phyloP scores from a whole-genome alignment of 2,888 invertebrate species.

The Ecliptopera silaceata region DNA sequence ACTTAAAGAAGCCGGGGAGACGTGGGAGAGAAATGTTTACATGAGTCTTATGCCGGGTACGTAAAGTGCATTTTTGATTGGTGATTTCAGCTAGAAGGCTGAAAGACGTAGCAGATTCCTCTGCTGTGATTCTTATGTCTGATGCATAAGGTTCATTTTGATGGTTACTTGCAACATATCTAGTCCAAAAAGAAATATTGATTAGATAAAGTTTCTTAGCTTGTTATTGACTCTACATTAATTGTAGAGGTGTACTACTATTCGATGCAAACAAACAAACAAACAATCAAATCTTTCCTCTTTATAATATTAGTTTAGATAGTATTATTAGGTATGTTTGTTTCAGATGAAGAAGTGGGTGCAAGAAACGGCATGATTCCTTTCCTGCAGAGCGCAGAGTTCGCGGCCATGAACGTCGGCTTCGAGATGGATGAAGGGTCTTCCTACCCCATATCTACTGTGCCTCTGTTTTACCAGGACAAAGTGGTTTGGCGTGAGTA shows the following conservation, averaged over 20 bases:
- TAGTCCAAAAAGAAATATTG: no score
- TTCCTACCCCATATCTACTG: slow-evolving; percentile 73
- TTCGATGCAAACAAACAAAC: no score
- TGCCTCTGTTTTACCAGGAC: slow-evolving; percentile 86
- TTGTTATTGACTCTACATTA: no score
- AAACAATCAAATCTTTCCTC: no score
- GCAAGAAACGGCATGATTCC: slow-evolving; percentile 87
- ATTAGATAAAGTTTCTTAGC: no score
- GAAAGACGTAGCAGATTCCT: no score
- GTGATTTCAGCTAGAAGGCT: no score
- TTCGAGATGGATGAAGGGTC: slow-evolving; percentile 92
- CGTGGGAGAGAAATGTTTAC: slow-evolving; percentile 83
- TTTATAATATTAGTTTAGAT: no score
- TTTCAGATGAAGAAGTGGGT: slow-evolving; percentile 91
- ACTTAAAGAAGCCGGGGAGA: slow-evolving; percentile 72
- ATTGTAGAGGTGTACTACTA: no score
- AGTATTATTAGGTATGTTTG: not conserved
- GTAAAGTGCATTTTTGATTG: slow-evolving; percentile 23
- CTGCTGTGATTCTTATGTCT: slow-evolving; percentile 86
- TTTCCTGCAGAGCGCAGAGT: slow-evolving; percentile 86
- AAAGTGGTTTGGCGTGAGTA: slow-evolving; percentile 90
- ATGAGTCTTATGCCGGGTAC: slow-evolving; percentile 86
- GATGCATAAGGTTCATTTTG: slow-evolving; percentile 60
- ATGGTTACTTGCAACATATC: no score
- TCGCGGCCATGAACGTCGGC: slow-evolving; percentile 88